phyloP scores from a whole-genome alignment of 2,888 invertebrate species.

The Tanytarsus gracilentus region DNA sequence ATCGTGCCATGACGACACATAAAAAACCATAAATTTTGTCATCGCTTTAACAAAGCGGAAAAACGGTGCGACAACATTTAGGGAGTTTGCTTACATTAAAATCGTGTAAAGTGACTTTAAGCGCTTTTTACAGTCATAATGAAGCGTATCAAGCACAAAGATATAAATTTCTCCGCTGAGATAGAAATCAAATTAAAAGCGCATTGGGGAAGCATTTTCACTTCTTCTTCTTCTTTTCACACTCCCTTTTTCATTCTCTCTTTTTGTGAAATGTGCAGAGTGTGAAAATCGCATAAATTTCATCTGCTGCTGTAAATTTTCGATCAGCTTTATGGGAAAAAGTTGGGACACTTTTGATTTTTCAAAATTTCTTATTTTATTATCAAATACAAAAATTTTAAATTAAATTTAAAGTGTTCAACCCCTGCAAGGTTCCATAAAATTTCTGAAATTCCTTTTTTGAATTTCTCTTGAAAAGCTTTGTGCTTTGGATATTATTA shows the following conservation, averaged over 20 bases:
- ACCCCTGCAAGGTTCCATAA: too few species aligned
- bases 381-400: too few species aligned
- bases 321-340: background rate
- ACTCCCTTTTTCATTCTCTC: background rate
- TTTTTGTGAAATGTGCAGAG: background rate
- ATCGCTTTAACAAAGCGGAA: background rate
- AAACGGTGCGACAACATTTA: background rate
- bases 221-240: background rate
- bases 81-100: slow-evolving; percentile 7
- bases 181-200: slow-evolving; percentile 19
- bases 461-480: background rate
- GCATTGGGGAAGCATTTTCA: background rate
- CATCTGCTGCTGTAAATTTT: too few species aligned
- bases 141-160: background rate
- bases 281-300: background rate
- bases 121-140: slow-evolving; percentile 18
- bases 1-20: too few species aligned
- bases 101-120: slow-evolving; percentile 21
- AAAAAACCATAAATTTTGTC: background rate
- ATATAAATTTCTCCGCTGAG: slow-evolving; percentile 16
- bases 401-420: too few species aligned
- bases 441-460: background rate
- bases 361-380: too few species aligned
- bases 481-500: background rate
- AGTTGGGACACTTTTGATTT: too few species aligned